These are phyloP conservation scores for Pristionchus pacificus DNA, from an alignment of 1,140 invertebrate genomes.

Conservation along the genomic window DNA sequence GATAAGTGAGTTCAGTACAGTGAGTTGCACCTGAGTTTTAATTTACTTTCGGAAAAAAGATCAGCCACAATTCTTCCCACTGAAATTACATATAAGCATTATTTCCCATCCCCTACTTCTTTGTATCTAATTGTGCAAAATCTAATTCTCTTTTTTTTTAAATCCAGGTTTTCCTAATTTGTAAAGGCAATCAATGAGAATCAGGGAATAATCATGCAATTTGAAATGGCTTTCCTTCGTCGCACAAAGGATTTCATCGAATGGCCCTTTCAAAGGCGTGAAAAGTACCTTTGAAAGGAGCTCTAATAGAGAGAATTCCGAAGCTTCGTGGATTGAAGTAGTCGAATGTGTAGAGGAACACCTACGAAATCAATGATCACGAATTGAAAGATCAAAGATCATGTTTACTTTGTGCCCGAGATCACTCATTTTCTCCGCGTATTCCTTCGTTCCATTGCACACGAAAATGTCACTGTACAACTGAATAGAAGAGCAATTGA, in stretches of 20 bases:
- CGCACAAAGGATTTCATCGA: too few species aligned
- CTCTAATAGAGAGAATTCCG: conserved; percentile 72
- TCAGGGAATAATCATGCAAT: too few species aligned
- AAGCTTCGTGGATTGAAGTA: conserved; percentile 82
- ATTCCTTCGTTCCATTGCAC: conserved; percentile 26
- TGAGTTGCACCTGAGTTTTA: conserved; percentile 73
- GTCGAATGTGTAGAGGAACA: conserved; percentile 79
- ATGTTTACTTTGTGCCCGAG: conserved; percentile 14
- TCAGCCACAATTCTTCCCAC: neutral
- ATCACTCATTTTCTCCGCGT: conserved; percentile 24
- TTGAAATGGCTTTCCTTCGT: too few species aligned
- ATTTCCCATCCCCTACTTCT: too few species aligned
- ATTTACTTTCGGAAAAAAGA: neutral
- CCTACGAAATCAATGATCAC: conserved; percentile 70
- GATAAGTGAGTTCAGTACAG: conserved; percentile 85
- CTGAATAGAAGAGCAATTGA: neutral
- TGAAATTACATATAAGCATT: too few species aligned
- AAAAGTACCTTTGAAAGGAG: conserved; percentile 78
- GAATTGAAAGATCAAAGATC: too few species aligned
- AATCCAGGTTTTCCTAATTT: too few species aligned
- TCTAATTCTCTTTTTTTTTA: too few species aligned
- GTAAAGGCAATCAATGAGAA: too few species aligned
- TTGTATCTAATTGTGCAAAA: too few species aligned
- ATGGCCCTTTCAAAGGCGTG: too few species aligned
- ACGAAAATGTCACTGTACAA: conserved; percentile 33